phyloP scores from a whole-genome alignment of 2,797 vertebrate genomes.

The Typhlichthys subterraneus region DNA sequence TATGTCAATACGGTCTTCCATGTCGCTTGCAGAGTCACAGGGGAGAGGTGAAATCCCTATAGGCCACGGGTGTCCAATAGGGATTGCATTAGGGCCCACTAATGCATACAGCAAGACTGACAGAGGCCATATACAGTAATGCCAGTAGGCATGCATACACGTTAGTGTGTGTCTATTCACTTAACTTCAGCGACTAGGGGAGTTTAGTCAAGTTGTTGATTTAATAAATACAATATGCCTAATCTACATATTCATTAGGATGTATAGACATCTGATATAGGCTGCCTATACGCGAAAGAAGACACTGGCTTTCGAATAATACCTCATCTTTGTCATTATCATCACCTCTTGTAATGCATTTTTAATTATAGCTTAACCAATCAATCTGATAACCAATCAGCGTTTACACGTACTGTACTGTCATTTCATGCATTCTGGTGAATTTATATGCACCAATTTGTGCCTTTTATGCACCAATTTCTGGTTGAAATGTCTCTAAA shows the following conservation, averaged over 20 bases:
- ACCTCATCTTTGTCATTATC: too few relatives aligned
- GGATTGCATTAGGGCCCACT: background rate
- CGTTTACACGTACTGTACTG: too few relatives aligned
- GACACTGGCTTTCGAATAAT: background rate
- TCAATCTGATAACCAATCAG: too few relatives aligned
- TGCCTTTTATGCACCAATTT: too few relatives aligned
- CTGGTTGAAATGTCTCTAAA: too few relatives aligned
- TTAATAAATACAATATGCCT: background rate
- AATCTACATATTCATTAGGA: background rate
- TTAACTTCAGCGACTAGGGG: constrained; percentile 2
- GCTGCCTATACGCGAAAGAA: constrained; percentile 14
- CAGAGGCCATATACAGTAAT: background rate
- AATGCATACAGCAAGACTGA: background rate
- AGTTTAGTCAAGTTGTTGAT: constrained; percentile 32
- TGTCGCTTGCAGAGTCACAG: constrained; percentile 15
- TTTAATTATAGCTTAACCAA: too few relatives aligned
- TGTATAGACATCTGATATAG: constrained; percentile 1
- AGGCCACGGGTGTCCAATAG: too few relatives aligned
- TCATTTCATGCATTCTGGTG: too few relatives aligned
- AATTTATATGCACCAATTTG: too few relatives aligned
- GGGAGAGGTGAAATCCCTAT: background rate
- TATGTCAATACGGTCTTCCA: constrained; percentile 1
- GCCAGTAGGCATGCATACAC: background rate
- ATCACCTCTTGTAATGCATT: too few relatives aligned
- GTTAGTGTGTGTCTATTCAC: background rate